Base-by-base conservation (phyloP, 2,113 vertebrate genomes). In the Scartelaos histophorus region DNA sequence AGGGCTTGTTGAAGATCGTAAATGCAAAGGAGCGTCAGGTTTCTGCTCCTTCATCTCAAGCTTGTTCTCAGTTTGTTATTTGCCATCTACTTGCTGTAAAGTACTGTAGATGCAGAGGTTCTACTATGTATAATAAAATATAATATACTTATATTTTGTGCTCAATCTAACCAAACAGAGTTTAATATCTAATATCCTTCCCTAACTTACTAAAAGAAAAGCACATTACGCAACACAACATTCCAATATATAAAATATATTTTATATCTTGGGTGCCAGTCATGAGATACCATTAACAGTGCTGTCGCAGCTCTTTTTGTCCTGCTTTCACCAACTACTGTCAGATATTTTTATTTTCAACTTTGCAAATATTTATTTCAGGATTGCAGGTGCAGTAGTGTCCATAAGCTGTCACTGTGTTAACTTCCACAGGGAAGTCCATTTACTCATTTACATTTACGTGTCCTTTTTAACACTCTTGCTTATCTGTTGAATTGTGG, bases 401-500 rank as follows among this genome's bases (percentile, higher is more conserved):
- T 38, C 56, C 58, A 73, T 45, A 60, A 56, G 66, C 7, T 56
- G 16, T 5, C 45, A 38, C 66, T 43, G 22, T 54, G 19, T 54
- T 65, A 3, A 35, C 17, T 69, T 34, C n/a, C 49, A 70, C 12
- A 45, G 67, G 72, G 46, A 13, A 17, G 10, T 54, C 10, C 6
- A 25, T 45, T 56, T 58, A 69, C 43, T 78, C 25, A 25, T 45
- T 56, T 58, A 69, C 43, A 76, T 22, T 74, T 51, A 73, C 3
- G 29, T 62, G 73, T 21, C 35, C 60, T 79, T 67, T 21, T 67
- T 75, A 53, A 74, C 51, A 3, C 13, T 61, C 58, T 70, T 69
- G 73, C 70, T 47, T 66, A 79, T 85, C 66, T 67, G 45, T 80
- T 83, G 45, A 78, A 1, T 61, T 58, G 58, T 47, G 29, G 64